phyloP scores from a whole-genome alignment of 2,888 invertebrate species.

The Leptothorax acervorum region DNA sequence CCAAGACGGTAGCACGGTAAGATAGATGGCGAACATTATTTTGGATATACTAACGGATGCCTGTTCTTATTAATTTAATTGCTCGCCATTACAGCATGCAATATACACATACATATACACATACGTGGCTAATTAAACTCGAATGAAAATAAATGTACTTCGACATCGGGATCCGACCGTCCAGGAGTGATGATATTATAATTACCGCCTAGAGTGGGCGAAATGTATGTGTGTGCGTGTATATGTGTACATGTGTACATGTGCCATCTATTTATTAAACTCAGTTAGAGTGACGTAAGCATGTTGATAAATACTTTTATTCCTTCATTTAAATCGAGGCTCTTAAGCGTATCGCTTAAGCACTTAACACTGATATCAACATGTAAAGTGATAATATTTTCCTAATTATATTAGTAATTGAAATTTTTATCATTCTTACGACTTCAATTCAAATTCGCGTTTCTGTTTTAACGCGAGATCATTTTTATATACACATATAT shows the following conservation, averaged over 20 bases:
- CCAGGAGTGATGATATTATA: slow-evolving; percentile 57
- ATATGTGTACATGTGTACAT: too few relatives aligned
- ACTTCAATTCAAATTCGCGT: not conserved
- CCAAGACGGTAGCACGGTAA: slow-evolving; percentile 73
- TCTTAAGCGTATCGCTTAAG: not conserved
- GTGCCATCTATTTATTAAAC: slow-evolving; percentile 24
- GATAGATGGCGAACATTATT: slow-evolving; percentile 81
- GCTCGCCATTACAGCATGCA: slow-evolving; percentile 79
- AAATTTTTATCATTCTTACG: not conserved
- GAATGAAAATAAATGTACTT: slow-evolving; percentile 76
- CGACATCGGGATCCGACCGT: slow-evolving; percentile 50
- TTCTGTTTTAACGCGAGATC: not conserved
- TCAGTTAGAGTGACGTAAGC: slow-evolving; percentile 10
- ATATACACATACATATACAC: slow-evolving; percentile 65
- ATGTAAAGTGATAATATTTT: not conserved
- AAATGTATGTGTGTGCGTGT: not conserved
- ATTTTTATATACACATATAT: not conserved
- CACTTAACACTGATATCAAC: not conserved
- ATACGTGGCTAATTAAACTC: slow-evolving; percentile 79
- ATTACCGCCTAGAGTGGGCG: slow-evolving; percentile 44
- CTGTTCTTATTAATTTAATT: slow-evolving; percentile 83
- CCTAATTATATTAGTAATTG: not conserved
- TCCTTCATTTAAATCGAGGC: not conserved
- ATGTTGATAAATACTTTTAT: slow-evolving; percentile 26
- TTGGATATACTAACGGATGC: slow-evolving; percentile 80